Percentiles rank a stretch among this genome's conserved stretches.
phyloP scores from a whole-genome alignment of 2,113 vertebrate genomes.

The Uria lomvia region DNA sequence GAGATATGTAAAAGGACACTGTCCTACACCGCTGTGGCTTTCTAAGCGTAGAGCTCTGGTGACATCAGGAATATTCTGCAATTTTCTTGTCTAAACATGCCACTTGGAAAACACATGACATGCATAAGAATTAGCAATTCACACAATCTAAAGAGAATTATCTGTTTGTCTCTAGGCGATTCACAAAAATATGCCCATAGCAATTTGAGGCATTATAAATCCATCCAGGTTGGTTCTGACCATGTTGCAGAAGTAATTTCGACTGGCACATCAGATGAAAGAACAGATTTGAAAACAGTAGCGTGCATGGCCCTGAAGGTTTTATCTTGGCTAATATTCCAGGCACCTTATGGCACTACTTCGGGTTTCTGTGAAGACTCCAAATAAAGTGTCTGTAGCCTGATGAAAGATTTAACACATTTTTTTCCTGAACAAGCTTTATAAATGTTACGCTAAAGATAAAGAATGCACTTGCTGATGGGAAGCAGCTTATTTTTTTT shows the following conservation, averaged over 20 bases:
- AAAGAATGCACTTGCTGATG: constrained; percentile 25
- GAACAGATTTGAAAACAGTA: constrained; percentile 79
- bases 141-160: constrained; percentile 59
- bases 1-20: neutral
- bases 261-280: constrained; percentile 71
- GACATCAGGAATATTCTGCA: constrained; percentile 48
- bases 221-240: constrained; percentile 70
- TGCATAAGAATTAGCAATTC: constrained; percentile 61
- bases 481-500: constrained; percentile 38
- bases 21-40: neutral
- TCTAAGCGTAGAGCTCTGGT: neutral
- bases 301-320: constrained; percentile 69
- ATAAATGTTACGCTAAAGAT: constrained; percentile 6
- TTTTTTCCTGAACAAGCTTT: constrained; percentile 43
- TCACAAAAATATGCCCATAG: constrained; percentile 67
- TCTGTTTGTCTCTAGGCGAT: constrained; percentile 60
- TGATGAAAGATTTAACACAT: constrained; percentile 65
- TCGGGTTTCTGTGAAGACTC: constrained; percentile 49
- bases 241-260: constrained; percentile 77
- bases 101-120: constrained; percentile 60
- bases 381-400: constrained; percentile 59
- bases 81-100: constrained; percentile 60
- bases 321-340: constrained; percentile 74
- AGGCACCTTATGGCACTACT: constrained; percentile 69
- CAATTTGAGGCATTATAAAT: constrained; percentile 65